Evolutionary conservation across 2,797 vertebrate genomes (phyloP).

Genomic region (Pantherophis alleghaniensis): DNA sequence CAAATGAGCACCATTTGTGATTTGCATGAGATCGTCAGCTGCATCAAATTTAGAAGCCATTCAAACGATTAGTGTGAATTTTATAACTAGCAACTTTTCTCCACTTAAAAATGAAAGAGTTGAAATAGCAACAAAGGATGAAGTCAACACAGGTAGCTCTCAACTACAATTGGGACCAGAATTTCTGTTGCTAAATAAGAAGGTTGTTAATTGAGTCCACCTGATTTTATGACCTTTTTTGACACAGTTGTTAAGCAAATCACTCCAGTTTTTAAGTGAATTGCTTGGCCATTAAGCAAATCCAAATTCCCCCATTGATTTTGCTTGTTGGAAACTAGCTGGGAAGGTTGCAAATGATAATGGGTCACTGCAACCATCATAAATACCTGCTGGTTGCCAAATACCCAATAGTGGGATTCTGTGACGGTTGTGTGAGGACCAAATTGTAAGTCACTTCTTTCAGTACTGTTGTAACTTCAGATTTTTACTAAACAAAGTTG

Average conservation of each 20-base stretch:
- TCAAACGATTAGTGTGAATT: not conserved
- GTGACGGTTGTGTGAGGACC: not conserved
- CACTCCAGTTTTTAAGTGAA: not conserved
- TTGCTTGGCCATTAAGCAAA: not conserved
- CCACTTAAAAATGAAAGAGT: not conserved
- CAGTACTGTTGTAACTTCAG: not conserved
- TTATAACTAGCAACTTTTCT: not conserved
- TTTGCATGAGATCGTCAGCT: not conserved
- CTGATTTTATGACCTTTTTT: not conserved
- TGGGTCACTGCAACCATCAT: not conserved
- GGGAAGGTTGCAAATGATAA: not conserved
- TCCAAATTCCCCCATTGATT: not conserved
- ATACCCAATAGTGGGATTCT: not conserved
- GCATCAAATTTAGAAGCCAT: not conserved
- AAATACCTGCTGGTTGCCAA: not conserved
- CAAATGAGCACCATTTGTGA: constrained; percentile 14
- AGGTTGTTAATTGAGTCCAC: not conserved
- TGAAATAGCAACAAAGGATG: not conserved
- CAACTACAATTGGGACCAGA: not conserved
- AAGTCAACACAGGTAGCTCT: not conserved
- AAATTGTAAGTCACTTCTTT: not conserved
- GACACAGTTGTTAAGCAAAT: not conserved
- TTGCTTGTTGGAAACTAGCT: not conserved
- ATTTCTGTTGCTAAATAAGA: not conserved
- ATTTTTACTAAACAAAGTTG: not conserved